Percentiles rank a stretch among this genome's conserved stretches.
Conservation (phyloP, 1,140 invertebrate species). For the Camponotus floridanus region DNA sequence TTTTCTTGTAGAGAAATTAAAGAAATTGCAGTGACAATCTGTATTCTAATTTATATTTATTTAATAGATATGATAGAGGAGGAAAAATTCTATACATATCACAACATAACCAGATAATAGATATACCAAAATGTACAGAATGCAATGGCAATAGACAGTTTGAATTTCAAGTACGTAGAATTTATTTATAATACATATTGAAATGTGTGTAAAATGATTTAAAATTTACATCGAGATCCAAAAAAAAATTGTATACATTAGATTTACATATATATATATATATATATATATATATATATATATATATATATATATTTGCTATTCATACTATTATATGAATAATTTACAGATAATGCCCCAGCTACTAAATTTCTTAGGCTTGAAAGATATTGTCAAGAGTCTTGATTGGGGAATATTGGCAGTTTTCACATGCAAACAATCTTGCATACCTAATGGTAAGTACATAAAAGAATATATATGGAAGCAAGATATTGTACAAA, state of each 20-base stretch:
- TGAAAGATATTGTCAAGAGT: constrained; percentile 89
- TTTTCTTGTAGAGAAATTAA: not conserved
- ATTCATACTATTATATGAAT: not conserved
- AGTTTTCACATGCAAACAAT: constrained; percentile 94
- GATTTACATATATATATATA: constrained; percentile 7
- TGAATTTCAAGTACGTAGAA: constrained; percentile 93
- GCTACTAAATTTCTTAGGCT: constrained; percentile 91
- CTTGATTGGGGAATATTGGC: constrained; percentile 96
- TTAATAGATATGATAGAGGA: constrained; percentile 90
- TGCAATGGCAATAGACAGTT: constrained; percentile 93
- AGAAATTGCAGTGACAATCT: not conserved
- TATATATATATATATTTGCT: not conserved
- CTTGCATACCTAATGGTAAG: constrained; percentile 88
- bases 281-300: not conserved
- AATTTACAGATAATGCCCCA: constrained; percentile 95
- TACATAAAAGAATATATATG: constrained; percentile 94
- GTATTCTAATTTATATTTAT: constrained; percentile 36
- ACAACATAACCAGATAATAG: constrained; percentile 82
- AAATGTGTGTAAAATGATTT: too few relatives aligned
- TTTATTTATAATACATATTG: not conserved
- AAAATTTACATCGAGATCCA: not conserved
- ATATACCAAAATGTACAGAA: constrained; percentile 91
- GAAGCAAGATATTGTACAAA: constrained; percentile 93
- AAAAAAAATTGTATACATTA: too few relatives aligned
- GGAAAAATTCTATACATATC: constrained; percentile 94